These are phyloP conservation scores for Rhea americana DNA, from an alignment of 2,113 vertebrate genomes.

Conservation along the genomic window DNA sequence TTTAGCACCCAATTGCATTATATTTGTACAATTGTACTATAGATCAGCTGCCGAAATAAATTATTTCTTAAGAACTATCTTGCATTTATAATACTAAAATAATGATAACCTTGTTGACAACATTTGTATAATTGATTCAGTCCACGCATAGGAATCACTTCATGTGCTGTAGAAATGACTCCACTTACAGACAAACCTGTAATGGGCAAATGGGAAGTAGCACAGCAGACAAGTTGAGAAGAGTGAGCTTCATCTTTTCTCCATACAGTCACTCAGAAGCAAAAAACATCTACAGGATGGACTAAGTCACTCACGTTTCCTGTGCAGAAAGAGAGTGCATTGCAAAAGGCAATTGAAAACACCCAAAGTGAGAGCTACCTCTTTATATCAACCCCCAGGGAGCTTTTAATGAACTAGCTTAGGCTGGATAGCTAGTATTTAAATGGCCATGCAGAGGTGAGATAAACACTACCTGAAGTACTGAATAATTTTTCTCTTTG, in stretches of 20 bases:
- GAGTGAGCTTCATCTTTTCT: neutral
- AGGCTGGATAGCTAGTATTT: neutral
- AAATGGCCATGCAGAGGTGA: neutral
- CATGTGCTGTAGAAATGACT: accelerated
- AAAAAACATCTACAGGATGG: neutral
- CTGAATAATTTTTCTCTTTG: neutral
- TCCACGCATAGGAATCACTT: neutral
- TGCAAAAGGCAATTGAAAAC: neutral
- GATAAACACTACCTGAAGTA: neutral
- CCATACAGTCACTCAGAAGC: neutral
- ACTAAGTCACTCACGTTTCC: neutral
- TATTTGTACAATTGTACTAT: neutral
- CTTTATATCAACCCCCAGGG: neutral
- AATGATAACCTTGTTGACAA: neutral
- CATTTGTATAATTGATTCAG: neutral
- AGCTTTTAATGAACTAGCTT: neutral
- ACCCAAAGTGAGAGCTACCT: neutral
- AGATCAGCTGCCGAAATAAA: neutral
- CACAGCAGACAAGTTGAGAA: neutral
- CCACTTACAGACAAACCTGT: neutral
- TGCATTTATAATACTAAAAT: neutral
- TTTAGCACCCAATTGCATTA: neutral
- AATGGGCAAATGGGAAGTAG: accelerated
- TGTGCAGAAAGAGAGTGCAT: neutral
- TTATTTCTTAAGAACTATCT: neutral